Evolutionary conservation across 2,888 invertebrate species (phyloP).

Genomic region (Cataglyphis rosenhaueri): DNA sequence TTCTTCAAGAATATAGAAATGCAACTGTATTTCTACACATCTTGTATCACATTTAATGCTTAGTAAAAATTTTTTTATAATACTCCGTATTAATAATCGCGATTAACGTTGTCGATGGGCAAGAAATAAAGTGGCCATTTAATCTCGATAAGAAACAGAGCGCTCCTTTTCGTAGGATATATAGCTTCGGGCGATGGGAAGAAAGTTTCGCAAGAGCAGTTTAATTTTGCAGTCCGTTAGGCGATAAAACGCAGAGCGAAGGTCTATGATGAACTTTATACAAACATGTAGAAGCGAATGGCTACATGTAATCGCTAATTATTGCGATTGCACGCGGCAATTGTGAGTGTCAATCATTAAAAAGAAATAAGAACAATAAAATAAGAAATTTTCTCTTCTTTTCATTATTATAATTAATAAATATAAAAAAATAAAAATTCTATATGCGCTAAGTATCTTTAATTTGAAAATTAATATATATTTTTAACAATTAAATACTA

Average conservation of each 20-base stretch:
- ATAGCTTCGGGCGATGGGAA: conserved; percentile 10
- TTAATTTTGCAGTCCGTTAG: conserved; percentile 25
- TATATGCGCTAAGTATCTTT: background rate
- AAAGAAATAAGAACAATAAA: background rate
- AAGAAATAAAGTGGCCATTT: background rate
- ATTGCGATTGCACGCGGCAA: background rate
- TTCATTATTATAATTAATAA: conserved; percentile 3
- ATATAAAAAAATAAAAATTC: background rate
- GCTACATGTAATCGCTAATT: background rate
- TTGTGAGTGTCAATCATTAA: background rate
- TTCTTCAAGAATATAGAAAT: background rate
- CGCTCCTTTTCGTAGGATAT: conserved; percentile 11
- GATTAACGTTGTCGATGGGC: conserved; percentile 20
- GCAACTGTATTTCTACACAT: background rate
- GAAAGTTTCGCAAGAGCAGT: conserved; percentile 8
- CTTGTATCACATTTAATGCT: background rate
- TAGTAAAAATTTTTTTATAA: background rate
- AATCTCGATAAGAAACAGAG: conserved; percentile 30
- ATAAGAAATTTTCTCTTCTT: background rate
- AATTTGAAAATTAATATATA: background rate
- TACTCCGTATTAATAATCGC: conserved; percentile 3
- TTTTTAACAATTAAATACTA: background rate
- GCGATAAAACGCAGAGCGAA: conserved; percentile 14
- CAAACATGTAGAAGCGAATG: background rate
- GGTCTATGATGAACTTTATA: conserved; percentile 1